These are phyloP conservation scores for Dysdera silvatica DNA, from an alignment of 1,140 invertebrate species.

Conservation along the genomic window DNA sequence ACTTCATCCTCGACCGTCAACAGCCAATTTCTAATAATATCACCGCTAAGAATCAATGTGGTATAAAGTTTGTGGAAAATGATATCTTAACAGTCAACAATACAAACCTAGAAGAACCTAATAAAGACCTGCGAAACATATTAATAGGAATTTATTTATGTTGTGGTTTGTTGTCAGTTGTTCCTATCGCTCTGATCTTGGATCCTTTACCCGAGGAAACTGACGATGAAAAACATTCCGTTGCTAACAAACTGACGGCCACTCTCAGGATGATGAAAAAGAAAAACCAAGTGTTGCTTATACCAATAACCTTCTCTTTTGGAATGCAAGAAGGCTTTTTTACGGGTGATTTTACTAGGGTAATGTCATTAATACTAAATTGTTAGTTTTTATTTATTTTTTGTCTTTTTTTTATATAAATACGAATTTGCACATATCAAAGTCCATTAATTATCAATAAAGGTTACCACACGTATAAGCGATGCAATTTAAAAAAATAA, in stretches of 20 bases:
- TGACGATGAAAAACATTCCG: slow-evolving; percentile 55
- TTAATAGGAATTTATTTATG: slow-evolving; percentile 80
- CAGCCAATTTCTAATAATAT: too few species aligned
- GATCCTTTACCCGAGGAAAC: slow-evolving; percentile 61
- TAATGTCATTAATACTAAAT: slow-evolving; percentile 49
- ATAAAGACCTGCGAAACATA: slow-evolving; percentile 72
- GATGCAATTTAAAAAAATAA: too few species aligned
- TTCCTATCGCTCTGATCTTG: slow-evolving; percentile 75
- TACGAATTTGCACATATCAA: too few species aligned
- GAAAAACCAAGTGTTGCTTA: slow-evolving; percentile 74
- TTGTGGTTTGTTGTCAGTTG: slow-evolving; percentile 71
- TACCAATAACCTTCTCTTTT: slow-evolving; percentile 90
- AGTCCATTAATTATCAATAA: too few species aligned
- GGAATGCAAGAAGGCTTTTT: slow-evolving; percentile 95
- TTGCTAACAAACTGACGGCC: slow-evolving; percentile 75
- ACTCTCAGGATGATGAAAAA: slow-evolving; percentile 67
- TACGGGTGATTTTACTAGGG: slow-evolving; percentile 85
- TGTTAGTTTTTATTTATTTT: too few species aligned
- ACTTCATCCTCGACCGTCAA: neutral
- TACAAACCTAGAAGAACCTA: slow-evolving; percentile 59
- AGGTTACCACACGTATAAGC: too few species aligned
- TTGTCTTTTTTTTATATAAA: too few species aligned
- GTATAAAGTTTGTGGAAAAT: neutral
- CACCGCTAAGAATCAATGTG: too few species aligned
- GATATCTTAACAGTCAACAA: slow-evolving; percentile 6